Base-by-base conservation (phyloP, 2,797 vertebrate genomes). In the Vireo griseus region DNA sequence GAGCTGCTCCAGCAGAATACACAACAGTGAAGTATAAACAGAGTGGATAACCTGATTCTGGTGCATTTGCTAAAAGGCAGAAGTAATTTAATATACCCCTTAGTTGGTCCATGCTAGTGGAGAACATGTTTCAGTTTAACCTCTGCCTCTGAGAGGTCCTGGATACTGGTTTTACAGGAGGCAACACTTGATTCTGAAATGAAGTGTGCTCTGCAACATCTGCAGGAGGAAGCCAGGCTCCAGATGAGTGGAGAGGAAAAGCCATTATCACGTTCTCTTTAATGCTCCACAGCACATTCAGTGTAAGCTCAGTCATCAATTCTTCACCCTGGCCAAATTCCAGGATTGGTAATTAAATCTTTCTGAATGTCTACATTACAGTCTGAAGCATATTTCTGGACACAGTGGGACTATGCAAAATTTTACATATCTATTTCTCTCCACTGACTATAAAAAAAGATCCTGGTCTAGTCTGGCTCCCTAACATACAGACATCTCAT, bases 361-460 rank as follows among this genome's bases (percentile, higher is more conserved):
- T 79, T 78, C 52, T 26, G 50, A 90, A 80, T 47, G 22, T 83
- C 87, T 88, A 16, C 76, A 90, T 88, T 90, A 68, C 52, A 61
- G 58, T 65, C 62, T 68, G 31, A 78, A 88, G 92, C 39, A 62
- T 35, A 62, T 44, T 81, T 22, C 28, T 54, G 83, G 80, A 86
- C 83, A 81, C 88, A 65, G 45, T 28, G 83, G 83, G 62, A 62
- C 73, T 57, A 21, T 24, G 65, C 50, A 84, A 51, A 90, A 58
- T 72, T 90, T 88, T 88, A 88, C 54, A 44, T 78, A 75, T 33
- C 79, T 93, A 78, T 94, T 90, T 92, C 88, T 90, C 88, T 95
- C 86, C 73, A 72, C 58, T 61, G 83, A 68, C 73, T 68, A 69
- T 90, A 68, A 81, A 71, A 29, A 78, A 42, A 63, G 54, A 75